Evolutionary conservation across 64 coral and sea anemone species (phyloP).

Genomic region (Dendronephthya gigantea): DNA sequence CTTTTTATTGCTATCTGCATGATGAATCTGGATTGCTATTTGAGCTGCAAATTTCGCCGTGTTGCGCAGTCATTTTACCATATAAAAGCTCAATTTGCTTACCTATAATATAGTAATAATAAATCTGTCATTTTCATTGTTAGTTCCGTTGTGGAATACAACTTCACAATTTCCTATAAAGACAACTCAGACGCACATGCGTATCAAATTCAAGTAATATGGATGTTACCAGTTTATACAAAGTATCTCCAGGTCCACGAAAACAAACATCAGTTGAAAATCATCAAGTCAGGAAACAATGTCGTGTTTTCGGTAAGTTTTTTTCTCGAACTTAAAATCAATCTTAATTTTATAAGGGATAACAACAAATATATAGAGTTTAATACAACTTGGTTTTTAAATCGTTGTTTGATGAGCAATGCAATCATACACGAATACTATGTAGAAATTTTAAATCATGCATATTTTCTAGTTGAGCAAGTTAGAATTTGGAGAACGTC

Average conservation of each 20-base stretch:
- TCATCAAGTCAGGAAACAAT: background rate
- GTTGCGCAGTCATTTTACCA: no score
- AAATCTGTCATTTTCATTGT: background rate
- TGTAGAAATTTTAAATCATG: no score
- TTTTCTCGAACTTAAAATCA: no score
- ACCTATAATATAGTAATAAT: background rate
- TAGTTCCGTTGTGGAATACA: conserved; percentile 55
- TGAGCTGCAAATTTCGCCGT: no score
- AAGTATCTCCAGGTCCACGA: background rate
- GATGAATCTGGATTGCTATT: no score
- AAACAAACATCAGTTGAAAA: background rate
- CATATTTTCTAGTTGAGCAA: background rate
- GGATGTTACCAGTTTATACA: conserved; percentile 71
- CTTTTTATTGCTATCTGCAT: no score
- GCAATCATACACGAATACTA: no score
- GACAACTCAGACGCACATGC: conserved; percentile 49
- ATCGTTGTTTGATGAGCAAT: no score
- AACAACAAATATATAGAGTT: no score
- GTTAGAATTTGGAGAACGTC: background rate
- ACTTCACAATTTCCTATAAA: conserved; percentile 54
- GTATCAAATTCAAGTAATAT: conserved; percentile 48
- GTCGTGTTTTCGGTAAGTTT: conserved; percentile 25
- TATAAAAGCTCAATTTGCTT: background rate
- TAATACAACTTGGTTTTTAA: no score
- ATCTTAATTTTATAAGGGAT: no score